These are phyloP conservation scores for Pipistrellus kuhlii DNA, from an alignment of 2,797 vertebrate genomes.

Conservation along the genomic window DNA sequence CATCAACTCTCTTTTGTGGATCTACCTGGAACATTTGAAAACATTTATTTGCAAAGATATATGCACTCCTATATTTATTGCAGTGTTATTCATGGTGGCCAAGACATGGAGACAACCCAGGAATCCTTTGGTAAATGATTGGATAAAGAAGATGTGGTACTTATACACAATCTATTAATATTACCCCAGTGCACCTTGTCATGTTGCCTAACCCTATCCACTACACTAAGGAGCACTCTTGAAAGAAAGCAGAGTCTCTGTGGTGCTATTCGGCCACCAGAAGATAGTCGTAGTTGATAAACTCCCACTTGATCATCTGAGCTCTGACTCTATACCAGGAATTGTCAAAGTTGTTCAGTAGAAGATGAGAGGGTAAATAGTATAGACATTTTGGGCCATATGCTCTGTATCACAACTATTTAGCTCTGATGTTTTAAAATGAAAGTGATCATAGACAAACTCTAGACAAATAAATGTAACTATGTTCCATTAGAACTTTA, in stretches of 20 bases:
- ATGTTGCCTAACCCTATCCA: not conserved
- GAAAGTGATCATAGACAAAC: not conserved
- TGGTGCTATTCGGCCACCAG: not conserved
- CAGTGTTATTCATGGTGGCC: not conserved
- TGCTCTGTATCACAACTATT: not conserved
- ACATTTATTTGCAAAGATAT: not conserved
- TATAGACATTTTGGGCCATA: not conserved
- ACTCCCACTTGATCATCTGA: not conserved
- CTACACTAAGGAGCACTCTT: not conserved
- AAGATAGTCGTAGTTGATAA: not conserved
- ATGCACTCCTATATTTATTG: not conserved
- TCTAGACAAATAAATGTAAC: not conserved
- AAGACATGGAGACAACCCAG: not conserved
- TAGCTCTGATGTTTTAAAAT: not conserved
- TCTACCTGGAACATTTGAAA: not conserved
- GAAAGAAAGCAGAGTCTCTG: not conserved
- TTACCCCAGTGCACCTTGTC: not conserved
- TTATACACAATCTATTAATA: not conserved
- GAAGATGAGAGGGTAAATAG: not conserved
- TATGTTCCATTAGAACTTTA: conserved; percentile 2
- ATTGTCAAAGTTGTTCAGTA: not conserved
- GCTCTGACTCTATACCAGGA: not conserved
- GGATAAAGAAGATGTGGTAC: not conserved
- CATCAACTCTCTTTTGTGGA: not conserved
- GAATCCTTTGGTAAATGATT: not conserved